These are phyloP conservation scores for Potamilus streckersoni DNA, from an alignment of 1,140 invertebrate species.

Conservation along the genomic window DNA sequence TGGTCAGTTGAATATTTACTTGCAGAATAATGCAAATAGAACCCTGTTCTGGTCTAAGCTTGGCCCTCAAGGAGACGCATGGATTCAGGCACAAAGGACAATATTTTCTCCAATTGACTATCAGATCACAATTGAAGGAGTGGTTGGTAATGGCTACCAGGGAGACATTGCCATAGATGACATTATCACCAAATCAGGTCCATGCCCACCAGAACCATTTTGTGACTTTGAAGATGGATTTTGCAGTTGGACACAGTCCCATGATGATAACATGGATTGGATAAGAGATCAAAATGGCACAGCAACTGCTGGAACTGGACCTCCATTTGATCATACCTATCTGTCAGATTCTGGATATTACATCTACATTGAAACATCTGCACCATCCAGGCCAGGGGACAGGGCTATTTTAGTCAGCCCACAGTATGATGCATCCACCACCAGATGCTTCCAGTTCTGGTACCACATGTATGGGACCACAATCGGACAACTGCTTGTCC, in stretches of 20 bases:
- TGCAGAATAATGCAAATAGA: slow-evolving; percentile 27
- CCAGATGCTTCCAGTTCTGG: slow-evolving; percentile 73
- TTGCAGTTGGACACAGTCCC: slow-evolving; percentile 51
- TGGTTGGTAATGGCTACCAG: slow-evolving; percentile 41
- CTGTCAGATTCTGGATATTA: slow-evolving; percentile 55
- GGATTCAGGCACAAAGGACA: slow-evolving; percentile 40
- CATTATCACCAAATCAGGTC: slow-evolving; percentile 59
- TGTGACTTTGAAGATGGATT: slow-evolving; percentile 58
- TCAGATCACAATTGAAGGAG: slow-evolving; percentile 39
- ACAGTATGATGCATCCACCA: slow-evolving; percentile 15
- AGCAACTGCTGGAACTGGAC: slow-evolving; percentile 77
- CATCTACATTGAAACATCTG: slow-evolving; percentile 58
- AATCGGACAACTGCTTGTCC: slow-evolving; percentile 57
- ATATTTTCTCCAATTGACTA: slow-evolving; percentile 38
- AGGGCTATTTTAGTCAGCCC: slow-evolving; percentile 43
- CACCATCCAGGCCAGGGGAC: slow-evolving; percentile 41
- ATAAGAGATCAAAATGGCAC: slow-evolving; percentile 45
- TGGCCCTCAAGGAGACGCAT: slow-evolving; percentile 44
- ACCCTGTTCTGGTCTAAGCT: slow-evolving; percentile 43
- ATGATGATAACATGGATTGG: slow-evolving; percentile 59
- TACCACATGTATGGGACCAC: slow-evolving; percentile 80
- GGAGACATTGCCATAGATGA: slow-evolving; percentile 64
- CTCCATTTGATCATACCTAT: slow-evolving; percentile 79
- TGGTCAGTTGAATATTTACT: slow-evolving; percentile 35
- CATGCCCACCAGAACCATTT: slow-evolving; percentile 37